Percentiles rank a stretch among this genome's conserved stretches.
Conservation (phyloP, 2,797 vertebrate species). For the Clarias fuscus region DNA sequence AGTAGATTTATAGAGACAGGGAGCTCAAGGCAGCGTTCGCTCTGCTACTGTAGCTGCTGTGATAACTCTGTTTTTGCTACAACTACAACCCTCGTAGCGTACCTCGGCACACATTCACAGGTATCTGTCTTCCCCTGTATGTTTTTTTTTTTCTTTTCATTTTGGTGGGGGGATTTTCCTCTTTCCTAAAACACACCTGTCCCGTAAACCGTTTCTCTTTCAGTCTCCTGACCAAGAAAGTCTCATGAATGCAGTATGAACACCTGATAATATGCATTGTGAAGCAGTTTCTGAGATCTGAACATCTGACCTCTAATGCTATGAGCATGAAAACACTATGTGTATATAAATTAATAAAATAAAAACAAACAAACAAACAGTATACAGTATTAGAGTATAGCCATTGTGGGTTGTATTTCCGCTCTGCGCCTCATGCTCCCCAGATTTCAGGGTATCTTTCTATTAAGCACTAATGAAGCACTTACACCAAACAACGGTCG, state of each 20-base stretch:
- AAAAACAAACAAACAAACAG: not conserved
- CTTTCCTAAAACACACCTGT: constrained; percentile 21
- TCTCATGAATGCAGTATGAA: constrained; percentile 20
- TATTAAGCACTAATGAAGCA: constrained; percentile 22
- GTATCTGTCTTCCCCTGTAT: constrained; percentile 14
- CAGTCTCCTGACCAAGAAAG: constrained; percentile 6
- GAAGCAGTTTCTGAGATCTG: not conserved
- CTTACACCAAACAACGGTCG: not conserved
- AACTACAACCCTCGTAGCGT: constrained; percentile 39
- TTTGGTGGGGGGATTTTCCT: not conserved
- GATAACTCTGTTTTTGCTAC: constrained; percentile 45
- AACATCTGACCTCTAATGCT: not conserved
- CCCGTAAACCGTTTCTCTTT: constrained; percentile 1
- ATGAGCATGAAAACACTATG: not conserved
- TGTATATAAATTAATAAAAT: not conserved
- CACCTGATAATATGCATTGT: constrained; percentile 1
- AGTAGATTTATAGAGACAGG: constrained; percentile 33
- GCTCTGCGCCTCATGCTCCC: not conserved
- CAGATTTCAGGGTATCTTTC: constrained; percentile 21
- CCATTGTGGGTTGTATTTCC: not conserved
- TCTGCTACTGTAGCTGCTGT: constrained; percentile 27
- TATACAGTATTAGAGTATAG: not conserved
- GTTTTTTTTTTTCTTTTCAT: not conserved
- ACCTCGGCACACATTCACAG: constrained; percentile 37
- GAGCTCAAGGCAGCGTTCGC: constrained; percentile 25